Percentiles rank a stretch among this genome's conserved stretches.
phyloP scores from a whole-genome alignment of 2,113 vertebrate species.

The Sitta europaea region DNA sequence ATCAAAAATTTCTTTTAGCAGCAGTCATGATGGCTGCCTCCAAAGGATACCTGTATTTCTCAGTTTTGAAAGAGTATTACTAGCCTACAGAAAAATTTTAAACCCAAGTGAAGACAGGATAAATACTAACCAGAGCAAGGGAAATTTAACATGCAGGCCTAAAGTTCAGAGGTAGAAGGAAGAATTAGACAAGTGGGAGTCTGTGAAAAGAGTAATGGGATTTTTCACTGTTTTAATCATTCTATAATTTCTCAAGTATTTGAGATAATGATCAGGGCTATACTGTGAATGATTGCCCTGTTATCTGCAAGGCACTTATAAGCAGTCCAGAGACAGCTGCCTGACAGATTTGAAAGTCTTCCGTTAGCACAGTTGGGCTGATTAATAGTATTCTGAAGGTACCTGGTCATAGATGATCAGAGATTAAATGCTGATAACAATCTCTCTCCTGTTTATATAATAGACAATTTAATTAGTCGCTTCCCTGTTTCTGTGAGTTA shows the following conservation, averaged over 20 bases:
- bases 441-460: neutral
- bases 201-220: neutral
- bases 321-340: neutral
- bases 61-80: neutral
- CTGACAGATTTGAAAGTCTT: slow-evolving; percentile 23
- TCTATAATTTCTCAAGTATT: slow-evolving; percentile 12
- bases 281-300: neutral
- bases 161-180: neutral
- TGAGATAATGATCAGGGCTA: slow-evolving; percentile 19
- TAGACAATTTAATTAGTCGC: neutral
- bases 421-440: neutral
- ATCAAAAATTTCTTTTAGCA: neutral
- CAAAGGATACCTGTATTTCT: neutral
- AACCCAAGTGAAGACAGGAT: neutral
- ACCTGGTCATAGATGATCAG: neutral
- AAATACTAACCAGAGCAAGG: neutral
- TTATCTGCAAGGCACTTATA: slow-evolving; percentile 24
- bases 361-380: neutral
- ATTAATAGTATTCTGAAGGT: slow-evolving; percentile 14
- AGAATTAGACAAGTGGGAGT: neutral
- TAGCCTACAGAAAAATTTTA: neutral
- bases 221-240: slow-evolving; percentile 13
- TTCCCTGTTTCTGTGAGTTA: neutral
- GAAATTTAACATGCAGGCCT: neutral
- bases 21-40: neutral